Evolutionary conservation across 2,113 vertebrate species (phyloP).

Genomic region (Ceuthmochares aereus): DNA sequence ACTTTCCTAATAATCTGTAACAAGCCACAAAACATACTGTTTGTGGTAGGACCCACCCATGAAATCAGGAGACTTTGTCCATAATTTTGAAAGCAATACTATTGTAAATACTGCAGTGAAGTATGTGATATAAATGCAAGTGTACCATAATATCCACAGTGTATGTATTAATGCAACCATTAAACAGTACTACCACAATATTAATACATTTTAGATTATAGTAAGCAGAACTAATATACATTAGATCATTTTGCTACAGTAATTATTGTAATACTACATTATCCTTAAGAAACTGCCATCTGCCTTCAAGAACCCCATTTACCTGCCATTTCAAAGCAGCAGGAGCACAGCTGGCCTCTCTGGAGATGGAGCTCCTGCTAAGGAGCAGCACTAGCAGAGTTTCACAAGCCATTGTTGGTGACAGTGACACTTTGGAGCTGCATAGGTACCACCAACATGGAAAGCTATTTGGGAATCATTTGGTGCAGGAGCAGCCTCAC

Average conservation of each 20-base stretch:
- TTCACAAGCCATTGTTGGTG: neutral
- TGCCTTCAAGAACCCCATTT: slow-evolving; percentile 29
- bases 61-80: neutral
- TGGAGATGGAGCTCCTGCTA: neutral
- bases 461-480: neutral
- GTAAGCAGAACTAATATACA: slow-evolving; percentile 57
- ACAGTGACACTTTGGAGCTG: neutral
- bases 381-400: neutral
- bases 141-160: neutral
- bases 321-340: slow-evolving; percentile 16
- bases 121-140: neutral
- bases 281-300: slow-evolving; percentile 58
- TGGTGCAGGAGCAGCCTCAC: neutral
- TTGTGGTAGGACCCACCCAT: neutral
- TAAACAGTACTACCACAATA: slow-evolving; percentile 1
- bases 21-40: neutral
- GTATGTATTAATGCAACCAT: slow-evolving; percentile 16
- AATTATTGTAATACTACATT: slow-evolving; percentile 61
- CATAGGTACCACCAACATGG: fast-evolving
- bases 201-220: slow-evolving; percentile 34
- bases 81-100: slow-evolving; percentile 6
- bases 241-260: slow-evolving; percentile 60
- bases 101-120: slow-evolving; percentile 1
- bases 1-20: slow-evolving; percentile 14
- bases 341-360: slow-evolving; percentile 16